Conservation (phyloP, 2,797 vertebrate species). For the Halcyon chelicuti region DNA sequence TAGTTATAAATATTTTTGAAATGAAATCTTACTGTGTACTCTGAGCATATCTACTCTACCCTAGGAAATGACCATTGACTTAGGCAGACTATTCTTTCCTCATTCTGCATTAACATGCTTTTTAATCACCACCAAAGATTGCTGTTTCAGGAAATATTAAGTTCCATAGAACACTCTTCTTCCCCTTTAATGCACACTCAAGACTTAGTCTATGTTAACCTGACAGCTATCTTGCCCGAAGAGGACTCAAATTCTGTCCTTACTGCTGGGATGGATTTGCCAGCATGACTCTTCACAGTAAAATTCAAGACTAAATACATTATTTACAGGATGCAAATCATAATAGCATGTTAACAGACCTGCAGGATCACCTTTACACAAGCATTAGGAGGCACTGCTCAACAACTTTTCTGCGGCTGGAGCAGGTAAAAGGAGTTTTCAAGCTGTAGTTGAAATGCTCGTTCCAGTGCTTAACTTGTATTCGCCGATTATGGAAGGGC, state of each 20-base stretch:
- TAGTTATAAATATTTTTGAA: neutral
- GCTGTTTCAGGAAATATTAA: neutral
- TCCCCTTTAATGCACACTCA: neutral
- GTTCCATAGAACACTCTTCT: neutral
- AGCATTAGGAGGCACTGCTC: conserved; percentile 68
- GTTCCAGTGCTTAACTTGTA: neutral
- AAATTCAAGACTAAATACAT: neutral
- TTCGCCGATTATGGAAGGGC: neutral
- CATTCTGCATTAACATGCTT: rapidly evolving
- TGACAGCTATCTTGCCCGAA: neutral
- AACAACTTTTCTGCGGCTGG: conserved; percentile 16
- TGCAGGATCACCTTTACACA: neutral
- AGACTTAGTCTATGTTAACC: neutral
- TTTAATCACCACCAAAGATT: neutral
- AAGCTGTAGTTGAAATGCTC: neutral
- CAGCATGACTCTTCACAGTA: neutral
- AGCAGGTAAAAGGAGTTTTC: conserved; percentile 2
- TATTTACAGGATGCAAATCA: neutral
- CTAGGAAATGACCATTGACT: neutral
- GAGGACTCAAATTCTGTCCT: neutral
- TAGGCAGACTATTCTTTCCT: neutral
- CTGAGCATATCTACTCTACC: neutral
- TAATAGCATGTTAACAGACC: neutral
- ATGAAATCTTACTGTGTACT: neutral
- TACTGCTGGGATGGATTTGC: neutral